Evolutionary conservation across 23 tunicate genomes (phyloP).

Genomic region (Styela clava): DNA sequence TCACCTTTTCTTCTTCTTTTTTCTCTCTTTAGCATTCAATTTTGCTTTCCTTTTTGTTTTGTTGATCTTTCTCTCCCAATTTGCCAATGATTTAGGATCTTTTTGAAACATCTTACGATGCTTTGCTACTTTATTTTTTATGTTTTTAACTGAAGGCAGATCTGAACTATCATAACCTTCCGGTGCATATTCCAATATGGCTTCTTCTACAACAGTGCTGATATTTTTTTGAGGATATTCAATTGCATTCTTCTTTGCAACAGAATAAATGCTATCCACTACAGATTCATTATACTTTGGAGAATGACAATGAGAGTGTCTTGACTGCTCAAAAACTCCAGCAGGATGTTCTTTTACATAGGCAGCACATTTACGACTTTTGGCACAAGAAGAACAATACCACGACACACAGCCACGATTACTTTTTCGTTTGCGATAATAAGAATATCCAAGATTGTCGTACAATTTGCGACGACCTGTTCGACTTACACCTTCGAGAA

Average conservation of each 20-base stretch:
- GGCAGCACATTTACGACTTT: too few relatives aligned
- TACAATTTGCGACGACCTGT: background rate
- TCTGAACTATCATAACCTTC: too few relatives aligned
- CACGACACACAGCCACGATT: background rate
- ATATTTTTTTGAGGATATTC: background rate
- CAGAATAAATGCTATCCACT: background rate
- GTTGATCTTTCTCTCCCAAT: too few relatives aligned
- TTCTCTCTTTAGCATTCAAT: too few relatives aligned
- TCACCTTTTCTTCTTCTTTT: too few relatives aligned
- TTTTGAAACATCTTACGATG: too few relatives aligned
- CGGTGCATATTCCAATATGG: too few relatives aligned
- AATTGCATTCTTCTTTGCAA: background rate
- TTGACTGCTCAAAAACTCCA: background rate
- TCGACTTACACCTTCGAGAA: background rate
- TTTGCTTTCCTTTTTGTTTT: too few relatives aligned
- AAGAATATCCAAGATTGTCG: background rate
- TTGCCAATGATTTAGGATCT: too few relatives aligned
- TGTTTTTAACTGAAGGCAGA: too few relatives aligned
- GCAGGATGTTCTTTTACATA: background rate
- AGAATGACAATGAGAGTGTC: background rate
- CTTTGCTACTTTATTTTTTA: too few relatives aligned
- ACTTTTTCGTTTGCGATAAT: background rate
- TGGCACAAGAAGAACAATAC: background rate
- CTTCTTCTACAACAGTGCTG: too few relatives aligned
- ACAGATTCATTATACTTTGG: background rate